These are phyloP conservation scores for Brachionus plicatilis DNA, from an alignment of 1,140 invertebrate genomes.

Conservation along the genomic window DNA sequence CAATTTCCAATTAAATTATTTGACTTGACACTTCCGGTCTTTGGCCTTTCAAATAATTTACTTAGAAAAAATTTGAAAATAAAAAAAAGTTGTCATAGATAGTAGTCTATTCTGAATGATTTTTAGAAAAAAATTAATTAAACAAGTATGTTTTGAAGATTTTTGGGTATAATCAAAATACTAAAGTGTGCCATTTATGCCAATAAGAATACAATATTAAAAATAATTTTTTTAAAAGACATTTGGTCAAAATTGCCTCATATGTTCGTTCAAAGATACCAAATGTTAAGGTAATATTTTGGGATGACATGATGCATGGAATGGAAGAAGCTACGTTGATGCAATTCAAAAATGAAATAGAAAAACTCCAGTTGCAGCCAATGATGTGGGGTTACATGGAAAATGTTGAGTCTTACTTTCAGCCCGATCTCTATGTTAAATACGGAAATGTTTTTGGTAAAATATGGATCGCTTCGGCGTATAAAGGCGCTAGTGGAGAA, in stretches of 20 bases:
- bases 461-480: slow-evolving; percentile 87
- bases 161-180: no score
- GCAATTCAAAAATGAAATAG: slow-evolving; percentile 54
- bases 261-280: slow-evolving; percentile 56
- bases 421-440: slow-evolving; percentile 62
- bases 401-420: slow-evolving; percentile 48
- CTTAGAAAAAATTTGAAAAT: no score
- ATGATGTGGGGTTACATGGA: slow-evolving; percentile 61
- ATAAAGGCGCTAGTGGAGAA: slow-evolving; percentile 68
- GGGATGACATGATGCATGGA: slow-evolving; percentile 87
- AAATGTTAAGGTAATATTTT: slow-evolving; percentile 67
- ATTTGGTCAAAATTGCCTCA: slow-evolving; percentile 55
- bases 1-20: no score
- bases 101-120: no score
- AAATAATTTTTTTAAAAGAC: slow-evolving; percentile 42
- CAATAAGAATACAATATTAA: background rate
- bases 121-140: no score
- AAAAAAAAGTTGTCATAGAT: no score
- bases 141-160: no score
- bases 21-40: no score
- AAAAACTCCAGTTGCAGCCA: slow-evolving; percentile 55
- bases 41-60: no score
- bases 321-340: slow-evolving; percentile 56
- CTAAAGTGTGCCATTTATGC: no score
- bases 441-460: slow-evolving; percentile 74